phyloP scores from a whole-genome alignment of 2,888 invertebrate species.

The Gryllus longicercus region DNA sequence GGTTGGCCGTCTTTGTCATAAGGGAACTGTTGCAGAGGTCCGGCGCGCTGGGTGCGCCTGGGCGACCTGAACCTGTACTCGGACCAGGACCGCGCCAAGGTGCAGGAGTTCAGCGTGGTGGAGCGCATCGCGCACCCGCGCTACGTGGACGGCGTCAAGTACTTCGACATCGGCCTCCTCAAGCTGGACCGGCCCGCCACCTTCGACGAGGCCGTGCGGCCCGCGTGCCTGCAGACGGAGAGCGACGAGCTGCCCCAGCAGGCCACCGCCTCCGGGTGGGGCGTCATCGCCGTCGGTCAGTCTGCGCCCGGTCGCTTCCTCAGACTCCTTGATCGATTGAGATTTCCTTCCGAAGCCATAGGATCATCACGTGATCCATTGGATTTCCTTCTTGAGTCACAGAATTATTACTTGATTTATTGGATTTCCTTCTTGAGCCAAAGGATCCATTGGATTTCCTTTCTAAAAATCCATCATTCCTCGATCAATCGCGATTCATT shows the following conservation, averaged over 20 bases:
- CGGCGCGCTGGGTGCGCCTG: slow-evolving; percentile 31
- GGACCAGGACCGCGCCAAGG: slow-evolving; percentile 24
- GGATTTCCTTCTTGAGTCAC: too few relatives aligned
- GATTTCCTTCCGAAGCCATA: too few relatives aligned
- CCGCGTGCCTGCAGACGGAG: background rate
- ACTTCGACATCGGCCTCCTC: background rate
- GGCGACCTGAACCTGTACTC: slow-evolving; percentile 31
- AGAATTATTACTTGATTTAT: too few relatives aligned
- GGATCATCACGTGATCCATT: too few relatives aligned
- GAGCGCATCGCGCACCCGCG: slow-evolving; percentile 11
- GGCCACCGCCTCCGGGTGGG: background rate
- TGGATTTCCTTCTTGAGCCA: too few relatives aligned
- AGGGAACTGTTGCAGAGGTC: slow-evolving; percentile 25
- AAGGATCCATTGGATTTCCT: too few relatives aligned
- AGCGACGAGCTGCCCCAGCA: background rate
- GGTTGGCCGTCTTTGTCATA: too few relatives aligned
- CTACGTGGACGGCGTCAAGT: background rate
- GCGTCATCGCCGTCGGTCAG: background rate
- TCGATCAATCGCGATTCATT: too few relatives aligned
- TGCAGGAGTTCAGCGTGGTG: slow-evolving; percentile 27
- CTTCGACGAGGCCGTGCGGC: background rate
- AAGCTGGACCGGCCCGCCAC: background rate
- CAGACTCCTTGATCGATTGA: background rate
- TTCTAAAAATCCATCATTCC: too few relatives aligned
- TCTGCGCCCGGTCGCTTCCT: background rate